Evolutionary conservation across 2,113 vertebrate species (phyloP).

Genomic region (Naja naja): DNA sequence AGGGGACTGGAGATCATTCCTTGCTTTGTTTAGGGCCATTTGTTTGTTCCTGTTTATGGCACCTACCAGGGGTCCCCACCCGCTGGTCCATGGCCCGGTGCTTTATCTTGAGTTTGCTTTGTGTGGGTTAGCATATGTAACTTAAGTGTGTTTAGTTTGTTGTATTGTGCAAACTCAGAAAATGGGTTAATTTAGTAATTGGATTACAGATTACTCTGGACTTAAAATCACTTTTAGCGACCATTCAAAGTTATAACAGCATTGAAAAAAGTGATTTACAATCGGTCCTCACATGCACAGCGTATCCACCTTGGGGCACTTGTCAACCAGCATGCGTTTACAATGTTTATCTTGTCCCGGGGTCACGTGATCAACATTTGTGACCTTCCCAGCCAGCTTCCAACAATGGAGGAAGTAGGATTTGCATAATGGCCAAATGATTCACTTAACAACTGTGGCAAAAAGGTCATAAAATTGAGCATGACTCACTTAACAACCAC

Average conservation of each 20-base stretch:
- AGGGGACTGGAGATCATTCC: not conserved
- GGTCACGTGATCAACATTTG: not conserved
- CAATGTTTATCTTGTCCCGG: not conserved
- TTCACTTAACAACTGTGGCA: not conserved
- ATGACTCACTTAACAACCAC: not conserved
- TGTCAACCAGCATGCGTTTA: not conserved
- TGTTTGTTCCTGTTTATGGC: not conserved
- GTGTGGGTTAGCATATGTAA: not conserved
- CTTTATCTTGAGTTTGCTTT: not conserved
- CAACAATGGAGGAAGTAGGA: not conserved
- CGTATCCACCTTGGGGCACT: accelerated
- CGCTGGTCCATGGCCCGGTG: not conserved
- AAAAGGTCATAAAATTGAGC: not conserved
- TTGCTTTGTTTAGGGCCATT: not conserved
- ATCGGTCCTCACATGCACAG: not conserved
- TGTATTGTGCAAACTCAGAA: not conserved
- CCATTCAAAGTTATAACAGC: not conserved
- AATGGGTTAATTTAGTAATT: not conserved
- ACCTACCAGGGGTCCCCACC: not conserved
- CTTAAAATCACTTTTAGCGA: not conserved
- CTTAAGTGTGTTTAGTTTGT: not conserved
- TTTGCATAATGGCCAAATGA: not conserved
- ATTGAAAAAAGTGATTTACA: not conserved
- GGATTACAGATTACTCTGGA: not conserved
- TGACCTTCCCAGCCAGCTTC: not conserved